phyloP scores from a whole-genome alignment of 2,888 invertebrate species.

The Hypsopygia costalis region DNA sequence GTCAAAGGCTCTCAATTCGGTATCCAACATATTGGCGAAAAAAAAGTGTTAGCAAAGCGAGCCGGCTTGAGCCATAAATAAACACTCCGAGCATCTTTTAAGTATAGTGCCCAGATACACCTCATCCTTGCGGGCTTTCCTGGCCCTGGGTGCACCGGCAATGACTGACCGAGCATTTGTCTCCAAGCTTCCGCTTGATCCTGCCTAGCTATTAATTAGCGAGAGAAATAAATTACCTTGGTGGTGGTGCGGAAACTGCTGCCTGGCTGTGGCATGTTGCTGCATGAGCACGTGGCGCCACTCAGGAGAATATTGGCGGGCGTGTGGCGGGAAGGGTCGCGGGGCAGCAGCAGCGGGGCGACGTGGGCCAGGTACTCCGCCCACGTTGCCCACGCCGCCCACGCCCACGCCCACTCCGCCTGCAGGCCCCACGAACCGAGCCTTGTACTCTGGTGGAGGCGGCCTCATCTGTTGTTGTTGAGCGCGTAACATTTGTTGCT shows the following conservation, averaged over 20 bases:
- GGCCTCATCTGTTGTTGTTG: conserved; percentile 83
- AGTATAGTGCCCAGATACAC: too few relatives aligned
- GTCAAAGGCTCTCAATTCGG: too few relatives aligned
- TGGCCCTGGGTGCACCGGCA: too few relatives aligned
- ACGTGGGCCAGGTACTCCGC: conserved; percentile 35
- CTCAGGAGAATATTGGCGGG: conserved; percentile 68
- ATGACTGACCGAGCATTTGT: too few relatives aligned
- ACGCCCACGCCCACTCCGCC: conserved; percentile 56
- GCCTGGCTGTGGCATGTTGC: conserved; percentile 65
- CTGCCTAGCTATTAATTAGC: too few relatives aligned
- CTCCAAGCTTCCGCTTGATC: too few relatives aligned
- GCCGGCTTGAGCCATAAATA: too few relatives aligned
- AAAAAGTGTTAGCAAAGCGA: too few relatives aligned
- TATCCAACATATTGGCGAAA: too few relatives aligned
- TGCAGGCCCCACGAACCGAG: conserved; percentile 73
- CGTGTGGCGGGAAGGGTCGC: conserved; percentile 51
- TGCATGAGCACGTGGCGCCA: conserved; percentile 82
- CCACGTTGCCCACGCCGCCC: conserved; percentile 36
- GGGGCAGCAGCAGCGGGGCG: conserved; percentile 40
- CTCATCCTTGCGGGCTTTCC: too few relatives aligned
- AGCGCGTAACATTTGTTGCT: conserved; percentile 82
- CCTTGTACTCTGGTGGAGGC: conserved; percentile 93
- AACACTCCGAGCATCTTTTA: too few relatives aligned
- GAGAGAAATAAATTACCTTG: conserved; percentile 53
- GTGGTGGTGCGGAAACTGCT: conserved; percentile 71